A percentile compares a stretch with the other conserved stretches of the same genome.
phyloP scores from a whole-genome alignment of 1,140 invertebrate genomes.

The Thaumatotibia leucotreta region DNA sequence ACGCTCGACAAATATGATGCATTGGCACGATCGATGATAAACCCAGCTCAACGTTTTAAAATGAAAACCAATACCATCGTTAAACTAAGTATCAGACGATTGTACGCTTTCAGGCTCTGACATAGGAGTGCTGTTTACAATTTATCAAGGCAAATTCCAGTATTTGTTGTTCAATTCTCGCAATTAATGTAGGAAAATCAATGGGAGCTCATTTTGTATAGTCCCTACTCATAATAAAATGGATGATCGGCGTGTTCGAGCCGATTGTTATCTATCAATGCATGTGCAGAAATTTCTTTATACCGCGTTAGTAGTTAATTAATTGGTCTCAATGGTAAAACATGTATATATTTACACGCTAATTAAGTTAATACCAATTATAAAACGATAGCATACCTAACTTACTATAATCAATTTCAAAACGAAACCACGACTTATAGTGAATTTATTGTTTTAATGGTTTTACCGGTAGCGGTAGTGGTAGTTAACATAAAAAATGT shows the following conservation, averaged over 20 bases:
- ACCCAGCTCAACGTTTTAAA: slow-evolving; percentile 39
- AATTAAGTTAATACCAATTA: too few relatives aligned
- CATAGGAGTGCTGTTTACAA: slow-evolving; percentile 19
- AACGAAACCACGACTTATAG: too few relatives aligned
- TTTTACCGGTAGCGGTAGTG: too few relatives aligned
- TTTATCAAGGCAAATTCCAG: neutral
- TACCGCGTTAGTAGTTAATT: neutral
- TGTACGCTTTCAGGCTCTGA: slow-evolving; percentile 15
- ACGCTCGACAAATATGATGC: slow-evolving; percentile 71
- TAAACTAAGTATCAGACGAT: slow-evolving; percentile 16
- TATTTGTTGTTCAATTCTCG: slow-evolving; percentile 38
- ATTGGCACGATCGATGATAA: slow-evolving; percentile 62
- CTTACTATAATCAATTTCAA: too few relatives aligned
- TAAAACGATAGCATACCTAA: too few relatives aligned
- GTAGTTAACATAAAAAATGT: too few relatives aligned
- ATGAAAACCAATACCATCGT: slow-evolving; percentile 20
- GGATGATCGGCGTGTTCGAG: slow-evolving; percentile 42
- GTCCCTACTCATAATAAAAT: slow-evolving; percentile 56
- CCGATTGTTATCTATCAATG: neutral
- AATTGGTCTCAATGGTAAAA: neutral
- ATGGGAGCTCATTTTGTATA: slow-evolving; percentile 66
- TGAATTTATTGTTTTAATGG: too few relatives aligned
- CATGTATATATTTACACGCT: neutral
- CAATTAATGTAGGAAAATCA: slow-evolving; percentile 69
- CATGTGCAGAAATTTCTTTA: slow-evolving; percentile 10